phyloP scores from a whole-genome alignment of 2,888 invertebrate genomes.

The Norana najaformis region DNA sequence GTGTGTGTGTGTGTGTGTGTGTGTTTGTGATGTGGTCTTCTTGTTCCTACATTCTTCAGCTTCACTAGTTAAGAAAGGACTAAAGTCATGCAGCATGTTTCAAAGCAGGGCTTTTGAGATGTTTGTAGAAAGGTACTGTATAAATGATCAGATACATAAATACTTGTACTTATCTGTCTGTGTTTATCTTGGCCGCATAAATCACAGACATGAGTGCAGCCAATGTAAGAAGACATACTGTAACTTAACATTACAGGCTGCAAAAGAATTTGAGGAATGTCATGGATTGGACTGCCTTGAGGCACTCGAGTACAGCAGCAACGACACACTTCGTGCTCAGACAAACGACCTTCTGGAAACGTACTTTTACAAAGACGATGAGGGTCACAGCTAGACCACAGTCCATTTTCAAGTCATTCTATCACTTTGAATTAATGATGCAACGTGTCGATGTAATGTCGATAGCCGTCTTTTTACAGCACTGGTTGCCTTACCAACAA shows the following conservation, averaged over 20 bases:
- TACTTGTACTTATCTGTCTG: neutral
- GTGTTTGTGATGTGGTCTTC: too few species aligned
- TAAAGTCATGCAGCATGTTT: too few species aligned
- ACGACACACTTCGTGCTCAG: slow-evolving; percentile 49
- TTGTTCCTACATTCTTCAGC: too few species aligned
- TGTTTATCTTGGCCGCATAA: neutral
- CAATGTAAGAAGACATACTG: neutral
- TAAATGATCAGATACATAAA: slow-evolving; percentile 2
- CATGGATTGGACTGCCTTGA: slow-evolving; percentile 53
- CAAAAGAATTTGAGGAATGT: slow-evolving; percentile 52
- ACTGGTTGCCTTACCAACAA: neutral
- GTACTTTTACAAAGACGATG: slow-evolving; percentile 48
- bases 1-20: too few species aligned
- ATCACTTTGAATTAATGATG: neutral
- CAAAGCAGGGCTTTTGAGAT: too few species aligned
- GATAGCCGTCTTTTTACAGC: neutral
- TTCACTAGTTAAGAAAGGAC: too few species aligned
- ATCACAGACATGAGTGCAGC: neutral
- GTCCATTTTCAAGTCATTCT: neutral
- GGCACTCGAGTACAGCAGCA: slow-evolving; percentile 54
- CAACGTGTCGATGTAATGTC: neutral
- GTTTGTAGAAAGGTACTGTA: neutral
- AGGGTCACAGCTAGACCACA: neutral
- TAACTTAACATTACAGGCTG: slow-evolving; percentile 45
- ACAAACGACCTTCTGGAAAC: slow-evolving; percentile 54